Evolutionary conservation across 1,140 invertebrate genomes (phyloP).

Genomic region (Neocloeon triangulifer): DNA sequence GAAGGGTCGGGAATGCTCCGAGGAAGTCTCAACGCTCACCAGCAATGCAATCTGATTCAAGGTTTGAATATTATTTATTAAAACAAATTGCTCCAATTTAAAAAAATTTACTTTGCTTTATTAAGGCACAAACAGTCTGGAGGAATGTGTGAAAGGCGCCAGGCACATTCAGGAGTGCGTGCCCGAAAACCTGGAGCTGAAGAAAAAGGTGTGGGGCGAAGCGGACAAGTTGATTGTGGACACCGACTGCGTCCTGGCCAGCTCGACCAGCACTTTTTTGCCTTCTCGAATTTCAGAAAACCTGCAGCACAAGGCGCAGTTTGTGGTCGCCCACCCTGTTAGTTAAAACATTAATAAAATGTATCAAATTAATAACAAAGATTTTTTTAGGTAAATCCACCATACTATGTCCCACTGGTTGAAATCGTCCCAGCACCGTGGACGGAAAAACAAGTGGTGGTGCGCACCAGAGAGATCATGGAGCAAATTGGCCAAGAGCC

Average conservation of each 20-base stretch:
- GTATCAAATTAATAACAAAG: slow-evolving; percentile 1
- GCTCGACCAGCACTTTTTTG: slow-evolving; percentile 75
- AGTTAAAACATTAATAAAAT: slow-evolving; percentile 11
- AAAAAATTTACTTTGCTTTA: slow-evolving; percentile 10
- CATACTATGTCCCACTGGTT: slow-evolving; percentile 83
- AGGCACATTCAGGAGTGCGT: slow-evolving; percentile 77
- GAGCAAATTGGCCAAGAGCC: slow-evolving; percentile 75
- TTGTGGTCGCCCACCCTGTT: slow-evolving; percentile 72
- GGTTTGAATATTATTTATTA: slow-evolving; percentile 21
- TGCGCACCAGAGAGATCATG: slow-evolving; percentile 52
- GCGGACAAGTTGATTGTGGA: slow-evolving; percentile 49
- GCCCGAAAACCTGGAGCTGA: slow-evolving; percentile 69
- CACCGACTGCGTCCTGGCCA: slow-evolving; percentile 52
- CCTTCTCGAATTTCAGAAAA: slow-evolving; percentile 65
- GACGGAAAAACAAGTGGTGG: slow-evolving; percentile 44
- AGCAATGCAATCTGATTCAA: slow-evolving; percentile 60
- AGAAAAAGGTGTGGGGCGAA: slow-evolving; percentile 53
- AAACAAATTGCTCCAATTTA: not conserved
- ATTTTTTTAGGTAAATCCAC: slow-evolving; percentile 72
- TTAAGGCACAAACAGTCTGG: slow-evolving; percentile 36
- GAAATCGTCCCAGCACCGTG: slow-evolving; percentile 86
- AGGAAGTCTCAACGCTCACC: slow-evolving; percentile 39
- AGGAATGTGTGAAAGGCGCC: slow-evolving; percentile 40
- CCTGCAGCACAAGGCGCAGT: slow-evolving; percentile 49
- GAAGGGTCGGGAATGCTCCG: slow-evolving; percentile 46